Evolutionary conservation across 2,888 invertebrate genomes (phyloP).

Genomic region (Hydroisotoma schaefferi): DNA sequence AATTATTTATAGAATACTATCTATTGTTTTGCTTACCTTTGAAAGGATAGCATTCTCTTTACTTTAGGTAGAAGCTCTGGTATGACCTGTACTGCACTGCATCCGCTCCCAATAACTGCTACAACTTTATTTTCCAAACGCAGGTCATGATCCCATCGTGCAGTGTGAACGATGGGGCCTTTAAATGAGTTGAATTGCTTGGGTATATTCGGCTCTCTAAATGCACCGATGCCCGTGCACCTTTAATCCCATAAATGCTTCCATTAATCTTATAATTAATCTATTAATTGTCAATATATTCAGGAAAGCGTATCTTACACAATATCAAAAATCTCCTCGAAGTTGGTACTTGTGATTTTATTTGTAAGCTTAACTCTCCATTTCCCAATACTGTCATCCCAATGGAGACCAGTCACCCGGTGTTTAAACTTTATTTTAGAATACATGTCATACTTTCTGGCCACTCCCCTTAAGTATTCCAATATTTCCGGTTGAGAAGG

Average conservation of each 20-base stretch:
- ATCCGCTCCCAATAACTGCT: conserved; percentile 38
- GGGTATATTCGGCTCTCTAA: conserved; percentile 30
- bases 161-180: conserved; percentile 34
- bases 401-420: conserved; percentile 15
- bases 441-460: conserved; percentile 26
- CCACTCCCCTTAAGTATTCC: conserved; percentile 27
- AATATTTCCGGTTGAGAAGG: conserved; percentile 28
- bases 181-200: conserved; percentile 22
- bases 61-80: conserved; percentile 31
- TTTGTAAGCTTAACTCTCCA: conserved; percentile 14
- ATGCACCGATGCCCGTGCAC: conserved; percentile 20
- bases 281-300: background rate
- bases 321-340: background rate
- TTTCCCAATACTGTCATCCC: conserved; percentile 18
- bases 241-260: too few species aligned
- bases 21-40: conserved; percentile 15
- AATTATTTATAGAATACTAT: background rate
- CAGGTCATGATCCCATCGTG: conserved; percentile 31
- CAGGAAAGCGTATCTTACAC: background rate
- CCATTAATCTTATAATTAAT: conserved; percentile 16
- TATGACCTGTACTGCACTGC: conserved; percentile 40
- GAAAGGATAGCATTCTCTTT: conserved; percentile 28
- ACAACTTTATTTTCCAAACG: conserved; percentile 30
- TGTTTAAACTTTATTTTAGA: conserved; percentile 22
- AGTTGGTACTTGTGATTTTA: background rate